Evolutionary conservation across 2,113 vertebrate species (phyloP), one percentile per base, ranked within the genome.

Genomic region (Cyprinodon variegatus): DNA sequence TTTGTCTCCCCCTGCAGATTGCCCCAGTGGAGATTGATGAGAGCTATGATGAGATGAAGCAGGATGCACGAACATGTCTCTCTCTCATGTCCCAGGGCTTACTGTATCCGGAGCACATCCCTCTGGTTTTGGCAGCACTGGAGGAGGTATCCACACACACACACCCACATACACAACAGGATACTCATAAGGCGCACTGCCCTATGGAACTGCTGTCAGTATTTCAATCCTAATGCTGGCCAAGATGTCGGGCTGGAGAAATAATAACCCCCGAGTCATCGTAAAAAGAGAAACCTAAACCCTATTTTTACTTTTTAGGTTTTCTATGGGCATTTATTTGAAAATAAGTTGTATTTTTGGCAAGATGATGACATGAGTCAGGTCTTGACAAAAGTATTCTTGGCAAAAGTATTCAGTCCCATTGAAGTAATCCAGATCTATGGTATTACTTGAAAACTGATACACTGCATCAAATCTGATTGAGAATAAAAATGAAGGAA

Each of bases 81-180:
- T 99, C 96, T 1, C 93, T 99, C 83, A 97, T 99, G 96, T 98
- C 98, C 94, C 98, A 99, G 95, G 97, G 97, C 83, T 94, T 99
- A 87, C 94, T 99, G 76, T 97, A 97, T 94, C 96, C 96, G 74
- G 95, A 97, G 88, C 98, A 99, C 94, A 96, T 98, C 94, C 96
- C 96, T 91, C 92, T 96, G 94, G 96, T 98, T 85, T 93, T 99
- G 92, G 89, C 95, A 86, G 95, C 96, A 73, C 95, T 99, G 92
- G 96, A 96, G 91, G 96, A 98, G 95, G 98, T 93, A 81, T 29
- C 29, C 29, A 29, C 4, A 50, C 20, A 13, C 76, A n/a, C 78
- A 63, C 74, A n/a, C 67, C 68, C 70, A 63, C 41, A 11, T 11
- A 65, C 61, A 53, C 39, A 59, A 65, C 46, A 41, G 57, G 63